Evolutionary conservation across 2,797 vertebrate species (phyloP).

Genomic region (Anableps anableps): DNA sequence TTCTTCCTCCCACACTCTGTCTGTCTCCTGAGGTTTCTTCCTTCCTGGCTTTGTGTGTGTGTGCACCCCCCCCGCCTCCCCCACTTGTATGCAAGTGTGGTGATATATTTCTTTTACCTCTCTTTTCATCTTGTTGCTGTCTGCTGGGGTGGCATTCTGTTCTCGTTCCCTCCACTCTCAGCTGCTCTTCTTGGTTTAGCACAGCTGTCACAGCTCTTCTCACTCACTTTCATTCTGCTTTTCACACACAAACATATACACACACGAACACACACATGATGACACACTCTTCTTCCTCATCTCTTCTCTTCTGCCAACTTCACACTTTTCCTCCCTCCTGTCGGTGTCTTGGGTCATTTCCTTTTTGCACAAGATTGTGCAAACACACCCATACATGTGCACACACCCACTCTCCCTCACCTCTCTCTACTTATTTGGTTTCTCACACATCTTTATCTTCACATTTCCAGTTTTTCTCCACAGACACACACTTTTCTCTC

Average conservation of each 20-base stretch:
- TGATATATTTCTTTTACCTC: conserved; percentile 14
- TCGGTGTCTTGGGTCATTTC: conserved; percentile 33
- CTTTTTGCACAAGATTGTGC: conserved; percentile 26
- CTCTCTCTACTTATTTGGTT: conserved; percentile 40
- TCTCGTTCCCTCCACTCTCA: conserved; percentile 34
- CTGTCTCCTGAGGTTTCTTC: conserved; percentile 62
- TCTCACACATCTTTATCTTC: conserved; percentile 61
- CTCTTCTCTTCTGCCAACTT: conserved; percentile 43
- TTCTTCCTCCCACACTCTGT: conserved; percentile 67
- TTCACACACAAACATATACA: conserved; percentile 18
- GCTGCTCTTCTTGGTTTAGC: conserved; percentile 42
- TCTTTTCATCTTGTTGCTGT: conserved; percentile 57
- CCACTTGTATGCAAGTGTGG: neutral
- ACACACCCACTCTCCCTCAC: conserved; percentile 23
- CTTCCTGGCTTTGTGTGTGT: conserved; percentile 70
- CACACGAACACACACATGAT: conserved; percentile 6
- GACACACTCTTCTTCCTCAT: conserved; percentile 33
- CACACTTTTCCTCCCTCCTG: conserved; percentile 36
- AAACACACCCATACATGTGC: conserved; percentile 13
- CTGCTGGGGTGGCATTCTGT: conserved; percentile 51
- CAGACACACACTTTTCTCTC: conserved; percentile 27
- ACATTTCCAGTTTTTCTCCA: conserved; percentile 42
- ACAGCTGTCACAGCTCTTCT: conserved; percentile 55
- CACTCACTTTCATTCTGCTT: conserved; percentile 33
- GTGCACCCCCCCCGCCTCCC: conserved; percentile 34